These are phyloP conservation scores for Stenichneumon culpator DNA, from an alignment of 2,888 invertebrate genomes.

Conservation along the genomic window DNA sequence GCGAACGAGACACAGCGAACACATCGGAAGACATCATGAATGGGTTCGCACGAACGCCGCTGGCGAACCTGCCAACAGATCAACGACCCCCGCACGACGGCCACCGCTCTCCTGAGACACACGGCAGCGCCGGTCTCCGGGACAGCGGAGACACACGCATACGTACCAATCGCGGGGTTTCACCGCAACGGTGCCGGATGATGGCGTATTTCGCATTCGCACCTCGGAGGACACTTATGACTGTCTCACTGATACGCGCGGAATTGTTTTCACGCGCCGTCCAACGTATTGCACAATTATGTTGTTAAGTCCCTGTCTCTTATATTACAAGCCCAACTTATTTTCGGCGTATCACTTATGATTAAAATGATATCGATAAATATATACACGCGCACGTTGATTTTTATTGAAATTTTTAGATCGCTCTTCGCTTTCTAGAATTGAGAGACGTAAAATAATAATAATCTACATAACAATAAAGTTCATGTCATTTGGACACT, in stretches of 20 bases:
- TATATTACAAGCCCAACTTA: neutral
- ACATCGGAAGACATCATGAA: constrained; percentile 64
- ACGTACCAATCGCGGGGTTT: constrained; percentile 28
- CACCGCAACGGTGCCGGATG: constrained; percentile 34
- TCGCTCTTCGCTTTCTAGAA: too few species aligned
- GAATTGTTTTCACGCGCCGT: constrained; percentile 21
- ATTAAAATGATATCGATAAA: neutral
- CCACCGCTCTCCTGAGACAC: constrained; percentile 62
- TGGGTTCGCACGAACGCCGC: constrained; percentile 62
- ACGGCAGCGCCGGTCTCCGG: constrained; percentile 41
- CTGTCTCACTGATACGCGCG: constrained; percentile 46
- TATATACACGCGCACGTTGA: too few species aligned
- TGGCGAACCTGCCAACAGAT: constrained; percentile 67
- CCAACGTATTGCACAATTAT: constrained; percentile 48
- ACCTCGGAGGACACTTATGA: constrained; percentile 39
- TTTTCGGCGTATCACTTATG: neutral
- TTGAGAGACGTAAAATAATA: too few species aligned
- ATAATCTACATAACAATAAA: too few species aligned
- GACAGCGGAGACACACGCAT: constrained; percentile 27
- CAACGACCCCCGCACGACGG: constrained; percentile 69
- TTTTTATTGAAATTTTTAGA: too few species aligned
- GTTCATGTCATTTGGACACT: too few species aligned
- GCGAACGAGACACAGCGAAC: constrained; percentile 40
- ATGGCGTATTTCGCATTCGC: constrained; percentile 59
- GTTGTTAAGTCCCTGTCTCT: constrained; percentile 24